Percentiles rank a stretch among this genome's conserved stretches.
phyloP scores from a whole-genome alignment of 2,888 invertebrate species.

The Xylota sylvarum region DNA sequence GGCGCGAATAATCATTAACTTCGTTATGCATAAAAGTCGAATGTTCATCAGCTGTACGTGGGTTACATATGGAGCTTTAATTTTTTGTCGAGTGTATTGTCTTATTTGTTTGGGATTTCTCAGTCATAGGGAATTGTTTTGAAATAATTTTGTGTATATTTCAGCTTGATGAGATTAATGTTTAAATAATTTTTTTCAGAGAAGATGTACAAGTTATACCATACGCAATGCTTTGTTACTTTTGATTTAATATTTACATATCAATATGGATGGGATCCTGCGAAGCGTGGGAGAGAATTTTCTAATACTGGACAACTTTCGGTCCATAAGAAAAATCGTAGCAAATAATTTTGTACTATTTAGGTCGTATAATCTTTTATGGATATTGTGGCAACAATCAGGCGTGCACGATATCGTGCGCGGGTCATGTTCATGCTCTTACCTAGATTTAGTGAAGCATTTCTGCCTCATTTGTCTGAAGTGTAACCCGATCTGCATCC shows the following conservation, averaged over 20 bases:
- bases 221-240: not conserved
- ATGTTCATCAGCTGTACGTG: constrained; percentile 10
- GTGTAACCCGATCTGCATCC: too few relatives aligned
- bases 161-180: constrained; percentile 5
- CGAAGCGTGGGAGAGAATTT: too few relatives aligned
- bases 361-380: too few relatives aligned
- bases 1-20: constrained; percentile 6
- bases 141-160: constrained; percentile 3
- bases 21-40: constrained; percentile 1
- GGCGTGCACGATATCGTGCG: too few relatives aligned
- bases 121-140: not conserved
- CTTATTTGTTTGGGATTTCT: not conserved
- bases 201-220: not conserved
- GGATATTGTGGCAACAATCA: too few relatives aligned
- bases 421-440: too few relatives aligned
- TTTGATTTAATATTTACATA: too few relatives aligned
- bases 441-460: too few relatives aligned
- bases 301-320: too few relatives aligned
- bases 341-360: too few relatives aligned
- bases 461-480: too few relatives aligned
- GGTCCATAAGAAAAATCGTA: too few relatives aligned
- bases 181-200: constrained; percentile 12
- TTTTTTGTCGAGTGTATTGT: constrained; percentile 19
- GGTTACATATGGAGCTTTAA: constrained; percentile 22
- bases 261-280: not conserved